Evolutionary conservation across 2,888 invertebrate species (phyloP).

Genomic region (Acanthoscelides obtectus): DNA sequence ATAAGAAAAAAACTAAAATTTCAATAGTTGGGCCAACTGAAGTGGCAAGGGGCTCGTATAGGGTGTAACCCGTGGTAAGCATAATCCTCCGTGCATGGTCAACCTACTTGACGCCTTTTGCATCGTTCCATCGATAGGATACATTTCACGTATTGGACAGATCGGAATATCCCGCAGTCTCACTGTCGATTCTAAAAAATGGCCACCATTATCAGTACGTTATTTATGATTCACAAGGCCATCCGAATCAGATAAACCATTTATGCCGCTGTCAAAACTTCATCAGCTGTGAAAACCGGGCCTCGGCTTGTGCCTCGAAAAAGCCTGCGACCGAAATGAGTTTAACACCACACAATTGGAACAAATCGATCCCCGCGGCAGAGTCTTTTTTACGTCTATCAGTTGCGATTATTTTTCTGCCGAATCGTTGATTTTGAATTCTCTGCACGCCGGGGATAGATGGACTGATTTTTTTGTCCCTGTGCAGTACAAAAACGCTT

Average conservation of each 20-base stretch:
- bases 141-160: too few relatives aligned
- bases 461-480: too few relatives aligned
- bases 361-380: not conserved
- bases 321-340: not conserved
- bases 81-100: too few relatives aligned
- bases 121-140: too few relatives aligned
- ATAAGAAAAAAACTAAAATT: too few relatives aligned
- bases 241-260: not conserved
- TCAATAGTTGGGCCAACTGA: too few relatives aligned
- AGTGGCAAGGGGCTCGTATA: too few relatives aligned
- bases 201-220: not conserved
- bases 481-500: too few relatives aligned
- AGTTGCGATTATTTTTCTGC: not conserved
- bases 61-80: too few relatives aligned
- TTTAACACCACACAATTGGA: not conserved
- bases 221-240: not conserved
- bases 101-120: too few relatives aligned
- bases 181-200: not conserved
- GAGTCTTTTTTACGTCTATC: not conserved
- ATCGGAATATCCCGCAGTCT: too few relatives aligned
- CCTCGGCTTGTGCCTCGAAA: not conserved
- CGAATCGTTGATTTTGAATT: not conserved
- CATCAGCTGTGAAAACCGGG: not conserved
- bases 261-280: not conserved
- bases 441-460: too few relatives aligned